Percentiles rank a stretch among this genome's conserved stretches.
Conservation (phyloP, 2,888 invertebrate genomes). For the Sphaerophoria taeniata region DNA sequence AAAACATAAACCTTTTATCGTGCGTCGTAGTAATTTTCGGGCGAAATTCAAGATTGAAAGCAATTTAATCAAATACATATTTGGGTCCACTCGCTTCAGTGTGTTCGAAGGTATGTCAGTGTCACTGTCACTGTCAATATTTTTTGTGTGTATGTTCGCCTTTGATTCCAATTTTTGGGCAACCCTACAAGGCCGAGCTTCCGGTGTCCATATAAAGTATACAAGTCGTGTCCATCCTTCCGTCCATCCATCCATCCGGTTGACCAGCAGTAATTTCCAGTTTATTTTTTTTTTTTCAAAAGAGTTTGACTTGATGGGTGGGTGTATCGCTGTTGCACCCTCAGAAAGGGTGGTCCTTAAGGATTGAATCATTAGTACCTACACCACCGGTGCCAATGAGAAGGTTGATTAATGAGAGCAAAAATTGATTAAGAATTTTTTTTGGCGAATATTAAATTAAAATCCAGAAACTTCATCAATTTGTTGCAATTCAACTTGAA, state of each 20-base stretch:
- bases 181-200: slow-evolving; percentile 53
- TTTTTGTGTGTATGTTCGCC: slow-evolving; percentile 3
- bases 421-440: slow-evolving; percentile 64
- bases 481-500: not conserved
- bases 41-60: slow-evolving; percentile 39
- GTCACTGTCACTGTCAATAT: slow-evolving; percentile 12
- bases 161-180: slow-evolving; percentile 20
- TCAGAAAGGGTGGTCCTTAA: not conserved
- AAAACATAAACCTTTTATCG: slow-evolving; percentile 54
- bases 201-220: slow-evolving; percentile 53
- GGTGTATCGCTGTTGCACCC: not conserved
- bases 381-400: slow-evolving; percentile 1
- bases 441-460: slow-evolving; percentile 69
- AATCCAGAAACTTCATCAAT: slow-evolving; percentile 11
- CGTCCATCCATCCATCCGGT: slow-evolving; percentile 42
- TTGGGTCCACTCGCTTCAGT: slow-evolving; percentile 28
- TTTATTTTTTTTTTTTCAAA: slow-evolving; percentile 34
- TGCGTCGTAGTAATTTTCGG: not conserved
- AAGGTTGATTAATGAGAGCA: slow-evolving; percentile 46
- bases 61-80: slow-evolving; percentile 56
- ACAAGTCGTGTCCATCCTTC: slow-evolving; percentile 45
- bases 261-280: slow-evolving; percentile 44
- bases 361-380: slow-evolving; percentile 44
- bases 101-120: no score
- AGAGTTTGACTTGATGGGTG: not conserved